Evolutionary conservation across 2,113 vertebrate species (phyloP).

Genomic region (Lamprotornis superbus): DNA sequence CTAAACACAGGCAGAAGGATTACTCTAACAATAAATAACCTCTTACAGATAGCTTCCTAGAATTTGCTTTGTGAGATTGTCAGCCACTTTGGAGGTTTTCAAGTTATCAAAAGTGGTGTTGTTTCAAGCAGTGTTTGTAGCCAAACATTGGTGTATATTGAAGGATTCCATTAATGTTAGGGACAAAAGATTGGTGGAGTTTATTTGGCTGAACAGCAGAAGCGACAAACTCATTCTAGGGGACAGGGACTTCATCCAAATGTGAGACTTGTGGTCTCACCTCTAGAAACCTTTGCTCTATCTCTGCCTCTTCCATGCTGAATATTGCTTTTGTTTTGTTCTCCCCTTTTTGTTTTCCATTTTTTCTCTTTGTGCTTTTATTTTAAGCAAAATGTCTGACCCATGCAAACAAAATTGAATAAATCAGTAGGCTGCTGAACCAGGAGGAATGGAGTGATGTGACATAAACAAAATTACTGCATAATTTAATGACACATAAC

Average conservation of each 20-base stretch:
- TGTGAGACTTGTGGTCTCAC: not conserved
- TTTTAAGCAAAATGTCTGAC: not conserved
- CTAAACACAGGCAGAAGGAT: not conserved
- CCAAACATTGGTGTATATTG: not conserved
- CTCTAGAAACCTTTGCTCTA: not conserved
- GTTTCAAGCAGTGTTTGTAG: not conserved
- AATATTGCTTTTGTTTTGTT: not conserved
- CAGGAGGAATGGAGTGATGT: not conserved
- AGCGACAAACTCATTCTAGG: not conserved
- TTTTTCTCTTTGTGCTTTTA: not conserved
- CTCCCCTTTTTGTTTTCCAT: fast-evolving
- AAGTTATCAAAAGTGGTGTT: not conserved
- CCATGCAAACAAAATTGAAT: not conserved
- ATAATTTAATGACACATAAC: not conserved
- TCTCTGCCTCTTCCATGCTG: not conserved
- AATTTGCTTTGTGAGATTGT: not conserved
- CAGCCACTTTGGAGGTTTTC: not conserved
- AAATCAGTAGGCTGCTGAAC: not conserved
- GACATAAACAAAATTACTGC: not conserved
- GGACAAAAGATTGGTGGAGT: not conserved
- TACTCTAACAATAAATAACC: not conserved
- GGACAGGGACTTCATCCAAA: not conserved
- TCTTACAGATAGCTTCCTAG: not conserved
- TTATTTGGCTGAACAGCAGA: not conserved
- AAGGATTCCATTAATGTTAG: not conserved